These are phyloP conservation scores for Meles meles DNA, from an alignment of 2,113 vertebrate species.

Conservation along the genomic window DNA sequence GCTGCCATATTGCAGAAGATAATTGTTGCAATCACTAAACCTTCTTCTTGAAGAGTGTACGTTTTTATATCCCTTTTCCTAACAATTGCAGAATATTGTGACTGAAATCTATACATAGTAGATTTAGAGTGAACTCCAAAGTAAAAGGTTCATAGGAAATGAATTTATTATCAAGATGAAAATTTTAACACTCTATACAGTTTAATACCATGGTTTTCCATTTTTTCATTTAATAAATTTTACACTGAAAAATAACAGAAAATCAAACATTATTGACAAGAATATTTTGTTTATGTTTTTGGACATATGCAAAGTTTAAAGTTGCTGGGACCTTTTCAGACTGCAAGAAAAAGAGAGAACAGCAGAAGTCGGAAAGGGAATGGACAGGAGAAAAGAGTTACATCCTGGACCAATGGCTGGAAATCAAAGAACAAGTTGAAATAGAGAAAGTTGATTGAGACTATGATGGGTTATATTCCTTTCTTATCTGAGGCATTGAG, in stretches of 20 bases:
- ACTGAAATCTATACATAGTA: neutral
- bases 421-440: neutral
- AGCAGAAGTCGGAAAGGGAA: neutral
- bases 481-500: neutral
- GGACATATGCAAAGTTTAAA: neutral
- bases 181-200: neutral
- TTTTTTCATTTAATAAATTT: neutral
- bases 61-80: neutral
- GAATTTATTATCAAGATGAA: neutral
- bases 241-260: neutral
- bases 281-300: neutral
- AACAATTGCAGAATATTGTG: neutral
- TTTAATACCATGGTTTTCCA: neutral
- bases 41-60: neutral
- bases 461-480: neutral
- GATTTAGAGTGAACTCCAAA: neutral
- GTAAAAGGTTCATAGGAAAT: neutral
- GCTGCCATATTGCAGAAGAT: neutral
- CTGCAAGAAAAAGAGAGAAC: neutral
- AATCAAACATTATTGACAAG: neutral
- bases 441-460: neutral
- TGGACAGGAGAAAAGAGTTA: neutral
- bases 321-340: neutral
- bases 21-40: neutral
- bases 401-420: neutral